Percentiles rank a stretch among this genome's conserved stretches.
phyloP scores from a whole-genome alignment of 2,113 vertebrate genomes.

The Nyctereutes procyonoides region DNA sequence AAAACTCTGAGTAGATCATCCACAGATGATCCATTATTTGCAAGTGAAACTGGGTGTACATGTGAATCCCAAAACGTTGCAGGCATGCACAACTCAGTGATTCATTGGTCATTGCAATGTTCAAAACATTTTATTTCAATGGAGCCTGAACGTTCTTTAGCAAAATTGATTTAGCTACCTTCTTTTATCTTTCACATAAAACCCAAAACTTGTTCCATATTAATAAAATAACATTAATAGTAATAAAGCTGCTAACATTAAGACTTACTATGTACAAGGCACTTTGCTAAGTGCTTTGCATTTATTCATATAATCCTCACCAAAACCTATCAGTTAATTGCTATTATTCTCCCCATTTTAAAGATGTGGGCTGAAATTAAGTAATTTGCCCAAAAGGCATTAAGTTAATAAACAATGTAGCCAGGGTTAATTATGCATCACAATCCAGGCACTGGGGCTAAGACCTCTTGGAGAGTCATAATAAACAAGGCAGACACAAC shows the following conservation, averaged over 20 bases:
- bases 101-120: background rate
- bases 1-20: background rate
- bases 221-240: conserved; percentile 41
- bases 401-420: background rate
- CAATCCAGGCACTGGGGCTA: background rate
- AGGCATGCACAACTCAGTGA: background rate
- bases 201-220: background rate
- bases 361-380: conserved; percentile 15
- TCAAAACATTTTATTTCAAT: conserved; percentile 19
- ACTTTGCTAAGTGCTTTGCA: conserved; percentile 3
- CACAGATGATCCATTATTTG: background rate
- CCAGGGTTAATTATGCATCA: background rate
- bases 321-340: background rate
- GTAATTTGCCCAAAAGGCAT: background rate
- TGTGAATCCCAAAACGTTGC: background rate
- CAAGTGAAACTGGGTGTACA: background rate
- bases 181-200: conserved; percentile 30
- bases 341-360: conserved; percentile 36
- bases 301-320: conserved; percentile 47
- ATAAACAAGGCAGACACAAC: background rate
- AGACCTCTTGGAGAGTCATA: background rate
- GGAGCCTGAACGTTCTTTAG: background rate
- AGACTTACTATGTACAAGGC: background rate
- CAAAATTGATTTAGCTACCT: background rate
- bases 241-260: conserved; percentile 40